Percentiles rank a stretch among this genome's conserved stretches.
These are phyloP conservation scores for Momotus momota DNA, from an alignment of 2,797 vertebrate genomes.

Conservation along the genomic window DNA sequence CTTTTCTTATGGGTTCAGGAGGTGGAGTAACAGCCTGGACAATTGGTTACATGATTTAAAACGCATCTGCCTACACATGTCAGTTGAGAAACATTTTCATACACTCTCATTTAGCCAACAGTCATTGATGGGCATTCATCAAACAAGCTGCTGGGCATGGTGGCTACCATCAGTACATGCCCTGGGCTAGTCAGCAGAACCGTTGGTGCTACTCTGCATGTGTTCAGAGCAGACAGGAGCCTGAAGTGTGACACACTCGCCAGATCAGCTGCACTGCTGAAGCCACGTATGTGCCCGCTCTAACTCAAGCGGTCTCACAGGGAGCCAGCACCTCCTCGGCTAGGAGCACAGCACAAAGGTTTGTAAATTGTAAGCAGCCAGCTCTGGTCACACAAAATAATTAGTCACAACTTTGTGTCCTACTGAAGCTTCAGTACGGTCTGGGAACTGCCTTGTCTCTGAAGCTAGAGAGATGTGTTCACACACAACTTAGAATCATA, in stretches of 20 bases:
- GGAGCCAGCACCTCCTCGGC: not conserved
- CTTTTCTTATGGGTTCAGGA: not conserved
- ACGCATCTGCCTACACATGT: not conserved
- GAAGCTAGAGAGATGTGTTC: not conserved
- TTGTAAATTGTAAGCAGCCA: not conserved
- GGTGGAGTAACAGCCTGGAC: not conserved
- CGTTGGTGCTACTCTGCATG: accelerated
- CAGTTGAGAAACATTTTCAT: not conserved
- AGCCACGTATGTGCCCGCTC: not conserved
- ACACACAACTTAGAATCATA: no score
- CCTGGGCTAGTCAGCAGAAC: not conserved
- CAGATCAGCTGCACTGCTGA: accelerated
- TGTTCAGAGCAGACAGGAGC: not conserved
- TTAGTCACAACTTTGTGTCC: not conserved
- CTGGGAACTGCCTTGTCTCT: not conserved
- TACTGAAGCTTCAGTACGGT: not conserved
- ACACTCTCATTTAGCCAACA: not conserved
- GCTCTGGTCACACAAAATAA: not conserved
- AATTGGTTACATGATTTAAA: not conserved
- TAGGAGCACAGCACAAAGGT: no score
- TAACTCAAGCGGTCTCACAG: no score
- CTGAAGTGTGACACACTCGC: not conserved
- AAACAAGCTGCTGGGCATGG: accelerated
- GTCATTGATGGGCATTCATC: not conserved
- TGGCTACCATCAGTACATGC: not conserved